Evolutionary conservation across 1,140 invertebrate genomes (phyloP).

Genomic region (Chironomus tepperi): DNA sequence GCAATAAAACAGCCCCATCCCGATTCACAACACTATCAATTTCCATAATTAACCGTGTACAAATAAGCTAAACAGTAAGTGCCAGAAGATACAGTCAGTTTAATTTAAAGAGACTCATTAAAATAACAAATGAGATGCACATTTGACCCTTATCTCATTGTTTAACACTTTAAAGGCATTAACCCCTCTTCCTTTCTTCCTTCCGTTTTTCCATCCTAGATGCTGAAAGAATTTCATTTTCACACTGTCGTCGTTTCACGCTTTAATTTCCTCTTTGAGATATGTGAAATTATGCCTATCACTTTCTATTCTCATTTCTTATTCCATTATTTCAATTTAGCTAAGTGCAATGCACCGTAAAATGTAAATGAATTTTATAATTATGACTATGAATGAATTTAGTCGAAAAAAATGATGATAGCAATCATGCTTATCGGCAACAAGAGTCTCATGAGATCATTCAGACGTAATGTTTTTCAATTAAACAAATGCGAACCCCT

Average conservation of each 20-base stretch:
- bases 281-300: constrained; percentile 3
- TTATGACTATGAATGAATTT: background rate
- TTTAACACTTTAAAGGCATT: background rate
- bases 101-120: background rate
- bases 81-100: background rate
- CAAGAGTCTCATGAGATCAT: background rate
- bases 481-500: constrained; percentile 12
- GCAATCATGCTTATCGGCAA: background rate
- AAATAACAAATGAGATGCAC: background rate
- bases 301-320: background rate
- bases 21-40: too few relatives aligned
- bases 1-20: too few relatives aligned
- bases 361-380: constrained; percentile 15
- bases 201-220: background rate
- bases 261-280: background rate
- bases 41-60: too few relatives aligned
- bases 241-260: background rate
- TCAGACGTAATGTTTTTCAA: background rate
- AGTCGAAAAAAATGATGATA: background rate
- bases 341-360: constrained; percentile 11
- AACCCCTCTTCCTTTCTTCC: background rate
- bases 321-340: constrained; percentile 2
- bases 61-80: background rate
- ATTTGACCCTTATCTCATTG: background rate
- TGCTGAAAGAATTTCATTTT: background rate